Conservation (phyloP, 2,113 vertebrate species). For the Ptychochromis oligacanthus region DNA sequence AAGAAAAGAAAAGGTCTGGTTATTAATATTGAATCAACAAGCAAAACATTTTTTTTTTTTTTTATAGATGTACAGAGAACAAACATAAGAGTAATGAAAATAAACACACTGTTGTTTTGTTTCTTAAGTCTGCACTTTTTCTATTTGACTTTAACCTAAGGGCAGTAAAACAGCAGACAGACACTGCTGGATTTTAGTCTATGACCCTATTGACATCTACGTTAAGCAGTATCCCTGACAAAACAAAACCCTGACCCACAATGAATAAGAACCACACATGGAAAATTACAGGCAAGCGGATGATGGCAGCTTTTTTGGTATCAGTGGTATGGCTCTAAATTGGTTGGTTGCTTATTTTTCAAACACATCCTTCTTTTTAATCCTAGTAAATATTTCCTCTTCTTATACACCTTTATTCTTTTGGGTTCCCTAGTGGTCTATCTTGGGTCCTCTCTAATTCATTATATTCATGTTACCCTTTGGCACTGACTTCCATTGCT, state of each 20-base stretch:
- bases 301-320: background rate
- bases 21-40: background rate
- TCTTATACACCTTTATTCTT: too few relatives aligned
- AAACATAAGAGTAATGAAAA: slow-evolving; percentile 4
- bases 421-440: too few relatives aligned
- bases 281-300: background rate
- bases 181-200: background rate
- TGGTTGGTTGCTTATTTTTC: background rate
- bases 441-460: too few relatives aligned
- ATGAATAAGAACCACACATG: slow-evolving; percentile 10
- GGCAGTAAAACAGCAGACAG: slow-evolving; percentile 27
- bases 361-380: background rate
- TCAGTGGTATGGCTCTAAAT: background rate
- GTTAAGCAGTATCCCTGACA: background rate
- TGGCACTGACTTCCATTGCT: background rate
- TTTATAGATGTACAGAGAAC: background rate
- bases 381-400: background rate
- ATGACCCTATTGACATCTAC: background rate
- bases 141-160: slow-evolving; percentile 20
- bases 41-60: slow-evolving; percentile 8
- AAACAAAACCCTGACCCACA: background rate
- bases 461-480: background rate
- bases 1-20: background rate
- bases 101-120: slow-evolving; percentile 7
- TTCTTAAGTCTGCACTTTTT: slow-evolving; percentile 2